Conservation (phyloP, 1,140 invertebrate genomes). For the Drosophila sp. region DNA sequence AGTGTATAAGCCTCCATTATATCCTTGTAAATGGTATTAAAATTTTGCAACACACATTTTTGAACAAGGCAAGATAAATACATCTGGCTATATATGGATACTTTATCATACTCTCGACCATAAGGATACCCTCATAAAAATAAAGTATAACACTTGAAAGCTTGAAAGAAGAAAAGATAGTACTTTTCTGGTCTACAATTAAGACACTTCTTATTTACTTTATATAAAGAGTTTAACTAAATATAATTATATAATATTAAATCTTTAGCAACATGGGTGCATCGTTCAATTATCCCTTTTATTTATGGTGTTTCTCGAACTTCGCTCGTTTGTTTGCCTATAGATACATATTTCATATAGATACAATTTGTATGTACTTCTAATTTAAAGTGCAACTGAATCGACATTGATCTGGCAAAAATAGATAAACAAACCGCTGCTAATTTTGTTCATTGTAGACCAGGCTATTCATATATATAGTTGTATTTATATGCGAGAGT, state of each 20-base stretch:
- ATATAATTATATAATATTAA: too few relatives aligned
- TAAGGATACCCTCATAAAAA: neutral
- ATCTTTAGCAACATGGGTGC: too few relatives aligned
- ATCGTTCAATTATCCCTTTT: too few relatives aligned
- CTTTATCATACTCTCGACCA: neutral
- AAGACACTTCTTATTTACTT: too few relatives aligned
- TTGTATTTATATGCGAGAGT: neutral
- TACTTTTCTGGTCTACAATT: too few relatives aligned
- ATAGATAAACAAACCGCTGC: constrained; percentile 32
- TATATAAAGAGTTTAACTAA: too few relatives aligned
- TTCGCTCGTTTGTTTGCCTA: neutral
- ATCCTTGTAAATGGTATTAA: constrained; percentile 4
- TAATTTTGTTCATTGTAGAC: constrained; percentile 15
- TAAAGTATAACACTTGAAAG: neutral
- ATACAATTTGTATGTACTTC: constrained; percentile 3
- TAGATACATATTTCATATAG: neutral
- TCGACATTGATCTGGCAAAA: constrained; percentile 11
- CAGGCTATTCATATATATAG: neutral
- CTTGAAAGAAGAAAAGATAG: neutral
- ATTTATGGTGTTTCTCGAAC: too few relatives aligned
- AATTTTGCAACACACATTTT: neutral
- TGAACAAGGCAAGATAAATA: neutral
- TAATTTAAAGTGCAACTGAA: constrained; percentile 23
- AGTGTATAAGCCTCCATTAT: neutral
- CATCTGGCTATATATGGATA: neutral